These are phyloP conservation scores for Globodera ellingtonae DNA, from an alignment of 1,140 invertebrate species.

Conservation along the genomic window DNA sequence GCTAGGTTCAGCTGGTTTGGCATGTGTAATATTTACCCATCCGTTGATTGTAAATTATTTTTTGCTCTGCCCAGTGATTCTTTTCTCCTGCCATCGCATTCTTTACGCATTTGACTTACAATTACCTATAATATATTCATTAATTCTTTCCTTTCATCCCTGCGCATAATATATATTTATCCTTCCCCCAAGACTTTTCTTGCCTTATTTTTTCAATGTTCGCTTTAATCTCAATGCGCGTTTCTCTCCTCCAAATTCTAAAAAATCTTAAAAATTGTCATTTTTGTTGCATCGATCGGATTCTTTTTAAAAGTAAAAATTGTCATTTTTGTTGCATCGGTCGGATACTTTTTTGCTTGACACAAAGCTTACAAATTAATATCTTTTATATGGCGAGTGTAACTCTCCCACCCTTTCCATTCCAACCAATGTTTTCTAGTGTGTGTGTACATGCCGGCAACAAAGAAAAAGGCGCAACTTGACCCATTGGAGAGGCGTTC, in stretches of 20 bases:
- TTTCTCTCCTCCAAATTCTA: too few species aligned
- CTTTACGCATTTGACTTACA: too few species aligned
- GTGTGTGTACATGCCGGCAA: not conserved
- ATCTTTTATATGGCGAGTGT: not conserved
- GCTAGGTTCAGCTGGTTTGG: too few species aligned
- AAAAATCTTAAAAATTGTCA: too few species aligned
- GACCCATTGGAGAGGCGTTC: not conserved
- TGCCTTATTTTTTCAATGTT: not conserved
- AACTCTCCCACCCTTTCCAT: not conserved
- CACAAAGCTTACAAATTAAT: not conserved
- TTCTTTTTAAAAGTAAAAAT: not conserved
- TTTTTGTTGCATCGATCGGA: not conserved
- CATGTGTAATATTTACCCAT: too few species aligned
- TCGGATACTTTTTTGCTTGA: too few species aligned
- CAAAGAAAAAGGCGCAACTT: slow-evolving; percentile 12
- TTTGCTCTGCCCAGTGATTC: not conserved
- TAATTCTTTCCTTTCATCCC: too few species aligned
- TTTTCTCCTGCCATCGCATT: not conserved
- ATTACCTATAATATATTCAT: too few species aligned
- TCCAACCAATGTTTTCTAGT: not conserved
- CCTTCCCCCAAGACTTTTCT: not conserved
- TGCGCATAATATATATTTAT: not conserved
- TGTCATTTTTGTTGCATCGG: not conserved
- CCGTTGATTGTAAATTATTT: too few species aligned
- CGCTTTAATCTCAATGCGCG: not conserved